Evolutionary conservation across 2,888 invertebrate genomes (phyloP).

Genomic region (Drosophila putrida): DNA sequence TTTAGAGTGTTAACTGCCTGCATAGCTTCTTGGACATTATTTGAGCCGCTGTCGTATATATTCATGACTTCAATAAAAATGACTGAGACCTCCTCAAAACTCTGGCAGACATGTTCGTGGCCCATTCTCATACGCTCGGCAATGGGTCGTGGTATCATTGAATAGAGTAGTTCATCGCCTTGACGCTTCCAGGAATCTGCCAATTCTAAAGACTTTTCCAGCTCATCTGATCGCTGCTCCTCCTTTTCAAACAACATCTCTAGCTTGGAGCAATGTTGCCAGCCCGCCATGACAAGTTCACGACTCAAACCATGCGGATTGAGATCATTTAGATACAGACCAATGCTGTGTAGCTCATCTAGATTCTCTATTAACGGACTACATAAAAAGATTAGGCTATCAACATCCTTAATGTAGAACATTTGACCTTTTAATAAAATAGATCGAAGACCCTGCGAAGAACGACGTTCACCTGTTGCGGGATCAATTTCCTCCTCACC

Average conservation of each 20-base stretch:
- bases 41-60: slow-evolving; percentile 80
- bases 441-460: slow-evolving; percentile 85
- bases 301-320: slow-evolving; percentile 94
- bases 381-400: slow-evolving; percentile 93
- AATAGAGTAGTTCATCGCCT: slow-evolving; percentile 94
- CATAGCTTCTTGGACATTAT: slow-evolving; percentile 88
- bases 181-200: slow-evolving; percentile 94
- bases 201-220: slow-evolving; percentile 91
- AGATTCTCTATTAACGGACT: slow-evolving; percentile 95
- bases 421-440: slow-evolving; percentile 95
- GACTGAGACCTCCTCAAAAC: slow-evolving; percentile 85
- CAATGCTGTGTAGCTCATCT: slow-evolving; percentile 92
- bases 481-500: slow-evolving; percentile 69
- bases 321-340: slow-evolving; percentile 92
- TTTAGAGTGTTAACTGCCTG: slow-evolving; percentile 94
- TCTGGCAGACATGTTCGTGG: slow-evolving; percentile 93
- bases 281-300: slow-evolving; percentile 93
- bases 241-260: slow-evolving; percentile 94
- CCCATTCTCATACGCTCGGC: slow-evolving; percentile 93
- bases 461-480: slow-evolving; percentile 70
- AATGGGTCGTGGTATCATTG: slow-evolving; percentile 95
- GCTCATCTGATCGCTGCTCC: slow-evolving; percentile 91
- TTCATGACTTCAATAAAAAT: slow-evolving; percentile 85
- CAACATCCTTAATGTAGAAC: slow-evolving; percentile 92
- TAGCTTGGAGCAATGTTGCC: slow-evolving; percentile 93